Conservation (phyloP, 1,140 invertebrate species). For the Meteorus sp. region DNA sequence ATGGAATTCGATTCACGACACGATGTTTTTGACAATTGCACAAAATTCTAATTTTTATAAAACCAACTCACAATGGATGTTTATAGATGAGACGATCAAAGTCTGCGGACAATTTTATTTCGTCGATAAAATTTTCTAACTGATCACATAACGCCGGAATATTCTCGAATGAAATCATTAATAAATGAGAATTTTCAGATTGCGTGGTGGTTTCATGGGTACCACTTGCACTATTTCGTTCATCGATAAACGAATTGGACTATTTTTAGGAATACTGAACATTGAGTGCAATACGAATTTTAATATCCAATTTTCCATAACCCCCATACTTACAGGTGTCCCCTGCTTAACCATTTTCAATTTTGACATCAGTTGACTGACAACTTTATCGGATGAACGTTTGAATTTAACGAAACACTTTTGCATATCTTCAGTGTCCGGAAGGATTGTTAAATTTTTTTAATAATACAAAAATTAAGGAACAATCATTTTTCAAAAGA, state of each 20-base stretch:
- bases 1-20: background rate
- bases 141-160: conserved; percentile 31
- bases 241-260: background rate
- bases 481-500: too few species aligned
- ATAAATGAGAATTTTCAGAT: background rate
- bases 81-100: conserved; percentile 33
- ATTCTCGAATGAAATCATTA: conserved; percentile 24
- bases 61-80: conserved; percentile 37
- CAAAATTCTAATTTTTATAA: background rate
- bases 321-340: conserved; percentile 17
- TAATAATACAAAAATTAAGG: background rate
- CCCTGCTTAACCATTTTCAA: conserved; percentile 27
- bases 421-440: conserved; percentile 16
- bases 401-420: conserved; percentile 16
- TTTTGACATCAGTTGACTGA: conserved; percentile 28
- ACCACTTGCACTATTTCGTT: background rate
- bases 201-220: background rate
- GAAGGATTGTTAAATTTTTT: conserved; percentile 2
- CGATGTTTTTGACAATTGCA: background rate
- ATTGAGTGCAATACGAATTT: too few species aligned
- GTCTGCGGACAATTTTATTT: conserved; percentile 31
- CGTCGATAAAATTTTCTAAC: conserved; percentile 35
- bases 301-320: too few species aligned
- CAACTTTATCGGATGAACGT: conserved; percentile 15
- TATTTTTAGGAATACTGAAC: too few species aligned